phyloP scores from a whole-genome alignment of 2,888 invertebrate species.

The Macaria liturata region DNA sequence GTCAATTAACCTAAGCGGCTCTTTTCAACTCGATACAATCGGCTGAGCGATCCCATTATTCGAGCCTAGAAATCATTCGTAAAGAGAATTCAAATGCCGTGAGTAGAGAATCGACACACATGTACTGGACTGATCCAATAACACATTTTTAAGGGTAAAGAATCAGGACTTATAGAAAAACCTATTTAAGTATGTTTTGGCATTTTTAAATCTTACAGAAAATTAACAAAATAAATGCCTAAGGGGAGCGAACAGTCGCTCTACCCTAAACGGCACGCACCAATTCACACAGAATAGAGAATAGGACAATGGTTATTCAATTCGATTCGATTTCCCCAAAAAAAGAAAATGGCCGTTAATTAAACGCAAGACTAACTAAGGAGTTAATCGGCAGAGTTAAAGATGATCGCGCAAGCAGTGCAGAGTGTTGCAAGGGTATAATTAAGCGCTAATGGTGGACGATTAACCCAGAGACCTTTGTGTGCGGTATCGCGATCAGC shows the following conservation, averaged over 20 bases:
- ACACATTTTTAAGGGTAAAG: too few species aligned
- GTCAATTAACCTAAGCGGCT: conserved; percentile 10
- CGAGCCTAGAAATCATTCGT: conserved; percentile 2
- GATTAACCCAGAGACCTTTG: conserved; percentile 77
- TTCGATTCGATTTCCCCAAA: not conserved
- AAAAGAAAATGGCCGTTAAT: not conserved
- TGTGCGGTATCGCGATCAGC: conserved; percentile 67
- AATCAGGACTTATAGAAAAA: too few species aligned
- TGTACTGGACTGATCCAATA: too few species aligned
- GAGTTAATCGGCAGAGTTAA: conserved; percentile 15
- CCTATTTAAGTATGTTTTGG: too few species aligned
- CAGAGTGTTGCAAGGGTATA: conserved; percentile 42
- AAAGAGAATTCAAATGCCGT: conserved; percentile 9
- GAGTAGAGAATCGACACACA: conserved; percentile 5
- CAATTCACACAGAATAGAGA: too few species aligned
- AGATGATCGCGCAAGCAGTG: conserved; percentile 20
- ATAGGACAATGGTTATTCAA: too few species aligned
- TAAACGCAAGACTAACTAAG: not conserved
- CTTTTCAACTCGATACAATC: conserved; percentile 9
- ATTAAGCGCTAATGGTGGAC: conserved; percentile 53
- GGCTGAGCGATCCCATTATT: conserved; percentile 8
- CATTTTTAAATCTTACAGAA: too few species aligned
- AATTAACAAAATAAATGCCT: too few species aligned
- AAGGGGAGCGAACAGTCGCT: too few species aligned
- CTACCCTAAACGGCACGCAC: too few species aligned